A percentile compares a stretch with the other conserved stretches of the same genome.
Conservation (phyloP, 1,140 invertebrate species). For the Calliphora vicina region DNA sequence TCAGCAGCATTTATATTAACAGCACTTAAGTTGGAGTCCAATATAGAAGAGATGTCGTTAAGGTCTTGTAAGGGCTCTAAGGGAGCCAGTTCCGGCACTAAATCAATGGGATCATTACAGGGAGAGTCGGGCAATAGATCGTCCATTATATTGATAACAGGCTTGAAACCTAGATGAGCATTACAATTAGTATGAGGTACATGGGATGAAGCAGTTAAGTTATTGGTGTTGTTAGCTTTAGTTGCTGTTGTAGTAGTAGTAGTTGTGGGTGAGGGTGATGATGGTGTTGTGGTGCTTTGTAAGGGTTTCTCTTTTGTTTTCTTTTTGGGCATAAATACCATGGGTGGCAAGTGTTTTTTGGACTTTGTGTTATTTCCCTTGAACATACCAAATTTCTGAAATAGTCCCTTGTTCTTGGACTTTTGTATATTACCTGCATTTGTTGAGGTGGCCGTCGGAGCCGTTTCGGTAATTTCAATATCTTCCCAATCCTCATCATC, state of each 20-base stretch:
- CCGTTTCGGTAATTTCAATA: conserved; percentile 41
- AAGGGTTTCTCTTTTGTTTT: conserved; percentile 23
- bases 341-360: conserved; percentile 22
- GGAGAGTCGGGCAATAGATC: conserved; percentile 39
- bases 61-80: conserved; percentile 38
- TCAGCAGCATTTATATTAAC: conserved; percentile 24
- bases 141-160: conserved; percentile 30
- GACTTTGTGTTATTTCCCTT: conserved; percentile 24
- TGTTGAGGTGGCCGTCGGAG: not conserved
- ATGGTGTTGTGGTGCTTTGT: not conserved
- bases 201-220: not conserved
- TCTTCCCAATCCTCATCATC: conserved; percentile 44
- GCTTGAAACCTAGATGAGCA: conserved; percentile 27
- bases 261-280: not conserved
- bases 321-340: conserved; percentile 19
- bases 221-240: not conserved
- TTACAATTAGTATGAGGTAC: not conserved
- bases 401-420: conserved; percentile 29
- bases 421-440: conserved; percentile 10
- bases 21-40: conserved; percentile 35
- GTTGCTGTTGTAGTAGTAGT: not conserved
- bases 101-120: conserved; percentile 37
- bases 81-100: conserved; percentile 32
- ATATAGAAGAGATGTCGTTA: conserved; percentile 36
- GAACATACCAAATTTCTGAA: conserved; percentile 33